Evolutionary conservation across 2,888 invertebrate species (phyloP).

Genomic region (Agrotis exclamationis): DNA sequence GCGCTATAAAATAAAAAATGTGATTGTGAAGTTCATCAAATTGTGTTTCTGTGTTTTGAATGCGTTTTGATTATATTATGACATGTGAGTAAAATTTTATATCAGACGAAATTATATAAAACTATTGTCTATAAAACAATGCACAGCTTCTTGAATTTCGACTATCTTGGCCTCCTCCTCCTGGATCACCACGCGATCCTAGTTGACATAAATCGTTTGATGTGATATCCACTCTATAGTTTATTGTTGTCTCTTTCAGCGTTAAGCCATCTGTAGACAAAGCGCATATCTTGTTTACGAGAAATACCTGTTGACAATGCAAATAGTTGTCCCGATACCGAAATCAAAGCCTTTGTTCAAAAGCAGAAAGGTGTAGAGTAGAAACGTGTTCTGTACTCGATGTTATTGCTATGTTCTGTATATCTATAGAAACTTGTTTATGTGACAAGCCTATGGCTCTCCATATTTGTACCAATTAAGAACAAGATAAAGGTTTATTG

Average conservation of each 20-base stretch:
- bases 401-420: neutral
- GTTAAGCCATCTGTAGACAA: neutral
- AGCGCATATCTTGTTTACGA: neutral
- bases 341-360: slow-evolving; percentile 1
- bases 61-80: too few relatives aligned
- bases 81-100: too few relatives aligned
- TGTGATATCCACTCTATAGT: neutral
- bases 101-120: too few relatives aligned
- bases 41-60: too few relatives aligned
- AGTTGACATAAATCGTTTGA: too few relatives aligned
- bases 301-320: neutral
- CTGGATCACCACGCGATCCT: too few relatives aligned
- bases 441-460: too few relatives aligned
- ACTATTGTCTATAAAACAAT: too few relatives aligned
- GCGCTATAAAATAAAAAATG: too few relatives aligned
- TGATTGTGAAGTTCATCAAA: too few relatives aligned
- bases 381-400: neutral
- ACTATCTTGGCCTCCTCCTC: too few relatives aligned
- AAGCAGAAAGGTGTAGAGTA: neutral
- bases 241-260: neutral
- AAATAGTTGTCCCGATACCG: neutral
- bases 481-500: neutral
- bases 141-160: too few relatives aligned
- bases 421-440: neutral
- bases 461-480: neutral